Conservation (phyloP, 2,888 invertebrate species). For the Hyalella azteca region DNA sequence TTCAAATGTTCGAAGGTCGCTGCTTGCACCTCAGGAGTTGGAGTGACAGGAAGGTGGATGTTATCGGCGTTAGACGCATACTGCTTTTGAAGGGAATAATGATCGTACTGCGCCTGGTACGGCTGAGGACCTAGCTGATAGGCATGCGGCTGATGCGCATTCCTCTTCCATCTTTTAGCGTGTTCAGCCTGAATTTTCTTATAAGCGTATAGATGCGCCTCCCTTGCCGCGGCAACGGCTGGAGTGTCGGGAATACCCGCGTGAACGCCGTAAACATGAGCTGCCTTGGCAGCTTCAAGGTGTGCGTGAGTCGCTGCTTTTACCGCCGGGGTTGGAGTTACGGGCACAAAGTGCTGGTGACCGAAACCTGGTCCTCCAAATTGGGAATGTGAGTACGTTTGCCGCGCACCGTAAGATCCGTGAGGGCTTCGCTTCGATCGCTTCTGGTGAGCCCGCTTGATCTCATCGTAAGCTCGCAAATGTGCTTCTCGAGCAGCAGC, state of each 20-base stretch:
- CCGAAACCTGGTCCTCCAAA: neutral
- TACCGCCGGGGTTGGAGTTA: slow-evolving; percentile 57
- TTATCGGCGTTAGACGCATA: neutral
- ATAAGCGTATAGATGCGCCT: slow-evolving; percentile 25
- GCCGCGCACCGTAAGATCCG: neutral
- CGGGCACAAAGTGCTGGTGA: slow-evolving; percentile 47
- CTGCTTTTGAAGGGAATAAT: neutral
- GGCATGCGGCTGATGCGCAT: neutral
- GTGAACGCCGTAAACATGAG: neutral
- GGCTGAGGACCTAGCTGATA: neutral
- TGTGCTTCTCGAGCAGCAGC: slow-evolving; percentile 26
- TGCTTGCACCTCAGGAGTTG: slow-evolving; percentile 57
- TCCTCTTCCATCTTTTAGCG: slow-evolving; percentile 6
- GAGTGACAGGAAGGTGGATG: slow-evolving; percentile 44
- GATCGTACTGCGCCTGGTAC: neutral
- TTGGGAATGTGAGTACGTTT: neutral
- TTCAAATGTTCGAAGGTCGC: slow-evolving; percentile 58
- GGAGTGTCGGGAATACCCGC: slow-evolving; percentile 15
- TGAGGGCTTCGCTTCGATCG: slow-evolving; percentile 5
- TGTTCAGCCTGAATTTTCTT: slow-evolving; percentile 8
- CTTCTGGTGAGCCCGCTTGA: neutral
- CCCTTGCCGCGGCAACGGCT: slow-evolving; percentile 17
- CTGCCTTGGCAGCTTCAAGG: slow-evolving; percentile 41
- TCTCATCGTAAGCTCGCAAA: slow-evolving; percentile 2
- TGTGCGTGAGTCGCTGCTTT: slow-evolving; percentile 58